These are phyloP conservation scores for Antechinus flavipes DNA, from an alignment of 2,113 vertebrate genomes.

Conservation along the genomic window DNA sequence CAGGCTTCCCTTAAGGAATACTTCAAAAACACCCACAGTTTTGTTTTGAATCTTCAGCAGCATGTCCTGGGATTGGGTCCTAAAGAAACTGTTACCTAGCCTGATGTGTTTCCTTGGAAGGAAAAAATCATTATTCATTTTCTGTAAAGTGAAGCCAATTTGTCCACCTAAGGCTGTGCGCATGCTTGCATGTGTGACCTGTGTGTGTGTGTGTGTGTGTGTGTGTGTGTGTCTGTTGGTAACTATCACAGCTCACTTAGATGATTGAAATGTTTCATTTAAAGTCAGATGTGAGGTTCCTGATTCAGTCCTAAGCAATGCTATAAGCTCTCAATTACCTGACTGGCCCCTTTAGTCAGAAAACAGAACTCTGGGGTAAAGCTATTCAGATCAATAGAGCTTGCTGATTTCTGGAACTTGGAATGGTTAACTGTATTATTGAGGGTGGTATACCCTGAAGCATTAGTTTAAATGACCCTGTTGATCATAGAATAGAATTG, in stretches of 20 bases:
- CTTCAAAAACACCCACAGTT: constrained; percentile 68
- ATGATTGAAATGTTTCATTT: not conserved
- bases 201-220: not conserved
- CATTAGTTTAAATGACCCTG: not conserved
- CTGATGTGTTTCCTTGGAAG: constrained; percentile 45
- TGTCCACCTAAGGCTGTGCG: not conserved
- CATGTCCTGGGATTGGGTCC: constrained; percentile 50
- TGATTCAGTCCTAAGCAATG: not conserved
- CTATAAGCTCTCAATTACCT: not conserved
- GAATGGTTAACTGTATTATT: not conserved
- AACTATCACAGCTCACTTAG: constrained; percentile 1
- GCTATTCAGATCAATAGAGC: not conserved
- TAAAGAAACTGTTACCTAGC: constrained; percentile 10
- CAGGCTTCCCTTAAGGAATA: constrained; percentile 68
- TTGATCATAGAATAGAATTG: not conserved
- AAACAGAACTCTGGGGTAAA: not conserved
- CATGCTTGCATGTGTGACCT: too few relatives aligned
- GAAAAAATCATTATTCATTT: constrained; percentile 45
- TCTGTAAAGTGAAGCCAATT: constrained; percentile 38
- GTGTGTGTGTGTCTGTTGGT: not conserved
- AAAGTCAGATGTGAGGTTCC: constrained; percentile 9
- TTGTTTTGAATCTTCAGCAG: constrained; percentile 62
- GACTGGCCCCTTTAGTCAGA: not conserved
- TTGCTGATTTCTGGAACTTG: not conserved
- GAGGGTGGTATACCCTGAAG: not conserved